Percentiles rank a stretch among this genome's conserved stretches.
phyloP scores from a whole-genome alignment of 37 sponge, comb jelly and placozoan genomes.

The Trichoplax adhaerens region DNA sequence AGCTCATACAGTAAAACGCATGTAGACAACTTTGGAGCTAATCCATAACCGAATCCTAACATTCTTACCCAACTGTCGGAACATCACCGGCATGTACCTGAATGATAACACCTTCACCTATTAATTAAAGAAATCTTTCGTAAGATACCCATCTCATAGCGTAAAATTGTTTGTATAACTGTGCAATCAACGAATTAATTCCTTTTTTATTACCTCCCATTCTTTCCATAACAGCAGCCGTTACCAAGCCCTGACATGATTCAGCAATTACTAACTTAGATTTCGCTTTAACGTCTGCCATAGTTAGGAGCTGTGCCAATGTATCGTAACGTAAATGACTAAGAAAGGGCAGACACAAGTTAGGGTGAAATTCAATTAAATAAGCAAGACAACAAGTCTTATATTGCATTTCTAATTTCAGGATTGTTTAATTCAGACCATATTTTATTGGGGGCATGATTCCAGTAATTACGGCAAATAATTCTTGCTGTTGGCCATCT shows the following conservation, averaged over 20 bases:
- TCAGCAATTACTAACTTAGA: slow-evolving; percentile 61
- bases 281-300: slow-evolving; percentile 39
- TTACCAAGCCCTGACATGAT: slow-evolving; percentile 45
- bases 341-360: not conserved
- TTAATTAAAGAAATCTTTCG: too few species aligned
- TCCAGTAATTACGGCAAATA: slow-evolving; percentile 34
- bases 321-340: slow-evolving; percentile 48
- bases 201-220: slow-evolving; percentile 41
- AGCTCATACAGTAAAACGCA: too few species aligned
- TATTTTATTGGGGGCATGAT: slow-evolving; percentile 26
- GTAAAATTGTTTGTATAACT: too few species aligned
- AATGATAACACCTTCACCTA: too few species aligned
- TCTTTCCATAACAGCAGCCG: slow-evolving; percentile 54
- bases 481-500: slow-evolving; percentile 26
- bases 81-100: too few species aligned
- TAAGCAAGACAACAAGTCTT: not conserved
- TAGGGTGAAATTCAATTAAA: not conserved
- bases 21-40: too few species aligned
- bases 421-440: slow-evolving; percentile 19
- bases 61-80: too few species aligned
- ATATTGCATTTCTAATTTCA: not conserved
- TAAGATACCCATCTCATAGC: too few species aligned
- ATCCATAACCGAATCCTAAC: too few species aligned
- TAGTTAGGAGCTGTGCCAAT: slow-evolving; percentile 53
- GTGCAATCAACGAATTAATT: not conserved